phyloP scores from a whole-genome alignment of 2,113 vertebrate genomes.

The Megalops atlanticus region DNA sequence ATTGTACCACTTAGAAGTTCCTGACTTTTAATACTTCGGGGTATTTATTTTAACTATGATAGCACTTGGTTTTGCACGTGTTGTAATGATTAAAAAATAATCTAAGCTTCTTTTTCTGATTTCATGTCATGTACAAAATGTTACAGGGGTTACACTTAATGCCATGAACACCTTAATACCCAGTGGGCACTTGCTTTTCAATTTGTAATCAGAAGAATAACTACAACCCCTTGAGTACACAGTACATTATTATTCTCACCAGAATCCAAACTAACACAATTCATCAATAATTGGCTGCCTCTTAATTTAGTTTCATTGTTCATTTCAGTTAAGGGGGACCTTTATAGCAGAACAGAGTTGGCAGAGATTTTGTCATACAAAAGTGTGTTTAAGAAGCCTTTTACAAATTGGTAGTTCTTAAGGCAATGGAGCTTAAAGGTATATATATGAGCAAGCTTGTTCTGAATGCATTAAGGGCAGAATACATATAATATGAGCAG shows the following conservation, averaged over 20 bases:
- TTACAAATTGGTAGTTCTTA: neutral
- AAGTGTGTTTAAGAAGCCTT: neutral
- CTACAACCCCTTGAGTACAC: neutral
- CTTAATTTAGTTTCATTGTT: neutral
- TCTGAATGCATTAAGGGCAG: conserved; percentile 5
- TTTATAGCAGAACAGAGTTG: neutral
- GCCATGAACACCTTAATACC: conserved; percentile 11
- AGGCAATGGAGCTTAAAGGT: neutral
- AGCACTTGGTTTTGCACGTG: no score
- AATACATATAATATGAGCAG: no score
- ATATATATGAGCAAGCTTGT: neutral
- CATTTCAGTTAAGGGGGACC: neutral
- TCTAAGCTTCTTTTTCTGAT: no score
- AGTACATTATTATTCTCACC: neutral
- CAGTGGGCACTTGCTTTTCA: conserved; percentile 14
- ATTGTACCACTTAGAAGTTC: conserved; percentile 18
- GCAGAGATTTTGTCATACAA: neutral
- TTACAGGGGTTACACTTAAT: no score
- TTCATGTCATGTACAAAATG: no score
- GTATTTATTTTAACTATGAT: no score
- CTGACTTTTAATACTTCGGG: conserved; percentile 9
- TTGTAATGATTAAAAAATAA: no score
- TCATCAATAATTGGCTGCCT: neutral
- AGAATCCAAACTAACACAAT: conserved; percentile 13
- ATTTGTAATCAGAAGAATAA: neutral